Evolutionary conservation across 2,888 invertebrate genomes (phyloP).

Genomic region (Xylota sylvarum): DNA sequence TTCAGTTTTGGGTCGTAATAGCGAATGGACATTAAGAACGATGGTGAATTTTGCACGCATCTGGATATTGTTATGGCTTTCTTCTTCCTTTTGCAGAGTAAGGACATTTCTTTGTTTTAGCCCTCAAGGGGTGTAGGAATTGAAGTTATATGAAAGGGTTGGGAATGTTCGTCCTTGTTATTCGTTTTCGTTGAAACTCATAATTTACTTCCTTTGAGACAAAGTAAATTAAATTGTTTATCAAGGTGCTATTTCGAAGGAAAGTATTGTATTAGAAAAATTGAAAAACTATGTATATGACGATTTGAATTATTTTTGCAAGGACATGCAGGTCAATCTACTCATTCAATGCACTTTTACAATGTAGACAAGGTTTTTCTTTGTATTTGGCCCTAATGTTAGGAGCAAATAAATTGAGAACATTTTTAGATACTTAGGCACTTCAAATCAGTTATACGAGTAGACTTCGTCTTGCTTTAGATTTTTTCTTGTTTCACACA

Average conservation of each 20-base stretch:
- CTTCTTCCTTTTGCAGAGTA: background rate
- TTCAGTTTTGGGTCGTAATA: constrained; percentile 64
- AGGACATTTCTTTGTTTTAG: constrained; percentile 23
- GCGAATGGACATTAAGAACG: constrained; percentile 71
- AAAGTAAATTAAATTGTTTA: constrained; percentile 69
- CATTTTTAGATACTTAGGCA: too few relatives aligned
- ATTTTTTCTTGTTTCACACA: background rate
- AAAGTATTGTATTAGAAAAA: background rate
- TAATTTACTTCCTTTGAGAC: background rate
- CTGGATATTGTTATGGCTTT: constrained; percentile 62
- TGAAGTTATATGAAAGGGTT: constrained; percentile 45
- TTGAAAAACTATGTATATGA: too few relatives aligned
- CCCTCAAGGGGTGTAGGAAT: constrained; percentile 35
- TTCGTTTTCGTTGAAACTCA: constrained; percentile 6
- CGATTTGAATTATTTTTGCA: too few relatives aligned
- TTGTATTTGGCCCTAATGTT: too few relatives aligned
- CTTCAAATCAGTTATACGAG: too few relatives aligned
- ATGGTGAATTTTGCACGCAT: constrained; percentile 71
- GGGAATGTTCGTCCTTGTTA: constrained; percentile 23
- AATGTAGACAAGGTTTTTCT: too few relatives aligned
- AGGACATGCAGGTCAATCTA: too few relatives aligned
- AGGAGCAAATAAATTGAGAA: too few relatives aligned
- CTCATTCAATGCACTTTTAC: too few relatives aligned
- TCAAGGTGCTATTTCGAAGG: constrained; percentile 21
- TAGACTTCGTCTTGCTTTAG: too few relatives aligned